Conservation (phyloP, 2,797 vertebrate species). For the Betta splendens region DNA sequence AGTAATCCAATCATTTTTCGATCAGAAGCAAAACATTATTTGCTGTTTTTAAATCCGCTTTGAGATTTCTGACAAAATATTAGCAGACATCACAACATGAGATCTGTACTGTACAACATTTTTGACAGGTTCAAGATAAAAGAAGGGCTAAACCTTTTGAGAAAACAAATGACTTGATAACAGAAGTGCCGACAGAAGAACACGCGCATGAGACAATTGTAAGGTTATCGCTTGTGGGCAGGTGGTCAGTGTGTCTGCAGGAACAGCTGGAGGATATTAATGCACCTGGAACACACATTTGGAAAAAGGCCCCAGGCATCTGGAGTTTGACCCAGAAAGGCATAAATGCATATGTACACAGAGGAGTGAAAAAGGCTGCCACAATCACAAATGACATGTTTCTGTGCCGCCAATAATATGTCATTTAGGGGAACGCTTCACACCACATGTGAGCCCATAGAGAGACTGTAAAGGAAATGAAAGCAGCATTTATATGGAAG, state of each 20-base stretch:
- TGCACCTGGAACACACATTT: constrained; percentile 51
- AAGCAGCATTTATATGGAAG: neutral
- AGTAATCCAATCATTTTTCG: neutral
- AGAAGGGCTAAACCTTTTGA: neutral
- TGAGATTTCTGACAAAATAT: neutral
- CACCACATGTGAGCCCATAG: neutral
- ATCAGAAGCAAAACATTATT: neutral
- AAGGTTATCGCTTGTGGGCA: constrained; percentile 24
- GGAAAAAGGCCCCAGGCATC: constrained; percentile 37
- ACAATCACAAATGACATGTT: constrained; percentile 2
- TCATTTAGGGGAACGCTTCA: neutral
- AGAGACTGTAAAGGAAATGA: neutral
- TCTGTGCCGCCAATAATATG: neutral
- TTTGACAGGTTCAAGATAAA: neutral
- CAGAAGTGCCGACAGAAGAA: constrained; percentile 2
- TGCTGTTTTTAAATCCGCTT: neutral
- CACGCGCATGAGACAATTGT: constrained; percentile 19
- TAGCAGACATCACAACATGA: neutral
- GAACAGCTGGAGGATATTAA: constrained; percentile 53
- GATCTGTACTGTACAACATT: too few relatives aligned
- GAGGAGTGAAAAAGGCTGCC: neutral
- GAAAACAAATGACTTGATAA: neutral
- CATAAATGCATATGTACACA: constrained; percentile 14
- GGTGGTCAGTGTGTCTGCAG: constrained; percentile 38
- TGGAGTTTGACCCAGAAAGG: constrained; percentile 47